phyloP scores from a whole-genome alignment of 2,888 invertebrate species.

The Homarus gammarus region DNA sequence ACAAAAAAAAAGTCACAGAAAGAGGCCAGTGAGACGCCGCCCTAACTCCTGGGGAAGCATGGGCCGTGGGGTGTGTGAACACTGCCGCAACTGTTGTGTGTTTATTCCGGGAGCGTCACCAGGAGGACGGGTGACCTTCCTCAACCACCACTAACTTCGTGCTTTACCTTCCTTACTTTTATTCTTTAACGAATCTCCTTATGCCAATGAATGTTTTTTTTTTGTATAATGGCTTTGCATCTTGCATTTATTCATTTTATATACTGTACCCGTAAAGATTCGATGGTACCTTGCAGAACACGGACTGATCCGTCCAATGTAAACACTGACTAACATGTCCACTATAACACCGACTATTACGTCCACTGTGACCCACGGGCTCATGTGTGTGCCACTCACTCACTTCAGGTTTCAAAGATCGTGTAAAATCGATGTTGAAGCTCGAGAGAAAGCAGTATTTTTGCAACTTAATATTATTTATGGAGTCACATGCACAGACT shows the following conservation, averaged over 20 bases:
- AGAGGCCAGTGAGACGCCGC: no score
- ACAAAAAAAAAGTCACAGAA: no score
- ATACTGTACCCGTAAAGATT: not conserved
- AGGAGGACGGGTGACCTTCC: not conserved
- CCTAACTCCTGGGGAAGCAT: no score
- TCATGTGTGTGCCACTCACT: not conserved
- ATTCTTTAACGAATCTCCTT: not conserved
- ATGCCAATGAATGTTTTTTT: not conserved
- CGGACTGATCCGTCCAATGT: not conserved
- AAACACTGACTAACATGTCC: not conserved
- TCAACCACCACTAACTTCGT: not conserved
- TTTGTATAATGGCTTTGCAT: not conserved
- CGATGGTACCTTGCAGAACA: not conserved
- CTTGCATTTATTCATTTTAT: not conserved
- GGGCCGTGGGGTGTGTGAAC: no score
- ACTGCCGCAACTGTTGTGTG: not conserved
- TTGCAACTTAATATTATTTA: not conserved
- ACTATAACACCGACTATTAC: not conserved
- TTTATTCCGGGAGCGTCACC: not conserved
- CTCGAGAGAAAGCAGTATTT: not conserved
- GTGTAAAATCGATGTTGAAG: not conserved
- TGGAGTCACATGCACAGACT: not conserved
- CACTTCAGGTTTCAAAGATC: not conserved
- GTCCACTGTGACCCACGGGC: not conserved
- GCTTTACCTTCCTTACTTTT: constrained; percentile 1